phyloP scores from a whole-genome alignment of 2,113 vertebrate species.

The Chunga burmeisteri region DNA sequence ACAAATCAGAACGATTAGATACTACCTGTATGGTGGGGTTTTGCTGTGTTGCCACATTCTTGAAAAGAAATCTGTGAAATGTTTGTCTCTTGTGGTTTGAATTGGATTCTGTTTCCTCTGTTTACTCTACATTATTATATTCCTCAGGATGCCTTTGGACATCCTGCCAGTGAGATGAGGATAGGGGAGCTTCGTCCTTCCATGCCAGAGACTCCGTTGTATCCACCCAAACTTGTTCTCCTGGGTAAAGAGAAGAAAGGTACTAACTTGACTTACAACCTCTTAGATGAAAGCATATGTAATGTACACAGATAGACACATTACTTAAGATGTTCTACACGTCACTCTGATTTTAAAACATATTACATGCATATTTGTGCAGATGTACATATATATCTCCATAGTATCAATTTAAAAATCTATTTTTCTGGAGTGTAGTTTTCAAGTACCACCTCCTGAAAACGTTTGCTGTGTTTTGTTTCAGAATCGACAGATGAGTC shows the following conservation, averaged over 20 bases:
- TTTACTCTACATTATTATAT: slow-evolving; percentile 51
- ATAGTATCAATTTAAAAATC: neutral
- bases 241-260: slow-evolving; percentile 99
- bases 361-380: neutral
- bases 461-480: slow-evolving; percentile 65
- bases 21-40: neutral
- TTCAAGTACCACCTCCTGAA: neutral
- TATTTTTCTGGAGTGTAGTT: neutral
- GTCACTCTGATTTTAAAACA: neutral
- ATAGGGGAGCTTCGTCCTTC: slow-evolving; percentile 98
- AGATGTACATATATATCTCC: rapidly evolving
- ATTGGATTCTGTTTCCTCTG: neutral
- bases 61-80: neutral
- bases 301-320: neutral
- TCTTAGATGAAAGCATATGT: neutral
- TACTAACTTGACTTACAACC: slow-evolving; percentile 51
- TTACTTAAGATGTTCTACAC: neutral
- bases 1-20: neutral
- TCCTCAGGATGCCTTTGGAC: slow-evolving; percentile 92
- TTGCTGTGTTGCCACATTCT: neutral
- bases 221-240: slow-evolving; percentile 97
- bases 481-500: slow-evolving; percentile 97
- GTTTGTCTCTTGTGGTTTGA: neutral
- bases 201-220: slow-evolving; percentile 93
- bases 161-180: slow-evolving; percentile 94